phyloP scores from a whole-genome alignment of 1,140 invertebrate species.

The Daktulosphaira vitifoliae region DNA sequence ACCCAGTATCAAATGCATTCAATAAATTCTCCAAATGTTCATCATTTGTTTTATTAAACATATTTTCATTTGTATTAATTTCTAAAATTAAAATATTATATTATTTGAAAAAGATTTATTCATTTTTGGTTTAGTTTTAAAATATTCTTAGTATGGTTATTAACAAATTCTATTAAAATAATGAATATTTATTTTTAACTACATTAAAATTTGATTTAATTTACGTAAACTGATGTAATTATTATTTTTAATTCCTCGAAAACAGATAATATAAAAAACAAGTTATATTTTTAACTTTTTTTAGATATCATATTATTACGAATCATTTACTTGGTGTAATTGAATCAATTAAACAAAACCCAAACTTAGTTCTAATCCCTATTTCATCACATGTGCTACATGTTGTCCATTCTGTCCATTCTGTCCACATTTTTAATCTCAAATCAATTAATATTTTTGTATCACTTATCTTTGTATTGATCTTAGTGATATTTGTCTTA shows the following conservation, averaged over 20 bases:
- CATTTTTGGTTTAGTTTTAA: background rate
- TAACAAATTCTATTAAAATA: too few relatives aligned
- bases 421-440: conserved; percentile 7
- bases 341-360: conserved; percentile 48
- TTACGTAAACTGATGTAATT: too few relatives aligned
- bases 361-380: conserved; percentile 48
- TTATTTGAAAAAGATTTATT: background rate
- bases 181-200: too few relatives aligned
- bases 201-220: too few relatives aligned
- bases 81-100: background rate
- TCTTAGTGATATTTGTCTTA: conserved; percentile 1
- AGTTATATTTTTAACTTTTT: too few relatives aligned
- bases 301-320: too few relatives aligned
- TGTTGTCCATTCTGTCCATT: conserved; percentile 52
- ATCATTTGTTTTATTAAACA: background rate
- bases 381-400: conserved; percentile 53
- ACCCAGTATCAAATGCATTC: conserved; percentile 47
- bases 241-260: too few relatives aligned
- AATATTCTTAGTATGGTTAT: too few relatives aligned
- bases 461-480: background rate
- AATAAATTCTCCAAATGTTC: conserved; percentile 33
- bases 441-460: background rate
- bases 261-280: too few relatives aligned
- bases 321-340: too few relatives aligned
- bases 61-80: background rate